phyloP scores from a whole-genome alignment of 2,797 vertebrate species.

The Danio albolineatus region DNA sequence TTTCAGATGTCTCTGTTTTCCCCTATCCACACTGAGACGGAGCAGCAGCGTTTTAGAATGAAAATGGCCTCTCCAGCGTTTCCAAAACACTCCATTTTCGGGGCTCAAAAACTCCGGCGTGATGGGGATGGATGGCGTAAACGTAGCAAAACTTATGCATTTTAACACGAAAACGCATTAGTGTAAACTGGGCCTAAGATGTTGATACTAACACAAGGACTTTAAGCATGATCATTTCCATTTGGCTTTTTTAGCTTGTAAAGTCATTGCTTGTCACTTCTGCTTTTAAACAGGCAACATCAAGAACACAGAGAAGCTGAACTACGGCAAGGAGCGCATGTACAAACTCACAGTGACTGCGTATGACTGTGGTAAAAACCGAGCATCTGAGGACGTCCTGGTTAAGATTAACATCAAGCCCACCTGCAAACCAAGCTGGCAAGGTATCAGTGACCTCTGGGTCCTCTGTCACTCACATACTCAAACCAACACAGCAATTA shows the following conservation, averaged over 20 bases:
- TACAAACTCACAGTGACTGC: slow-evolving; percentile 96
- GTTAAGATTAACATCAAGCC: slow-evolving; percentile 96
- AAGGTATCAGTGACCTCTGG: slow-evolving; percentile 79
- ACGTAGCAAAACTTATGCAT: too few relatives aligned
- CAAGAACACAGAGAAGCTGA: slow-evolving; percentile 95
- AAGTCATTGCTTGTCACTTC: neutral
- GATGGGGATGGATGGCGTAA: too few relatives aligned
- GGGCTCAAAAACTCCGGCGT: too few relatives aligned
- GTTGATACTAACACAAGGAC: too few relatives aligned
- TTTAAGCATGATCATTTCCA: slow-evolving; percentile 11
- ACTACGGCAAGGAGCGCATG: slow-evolving; percentile 90
- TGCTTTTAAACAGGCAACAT: slow-evolving; percentile 84
- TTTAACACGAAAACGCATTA: too few relatives aligned
- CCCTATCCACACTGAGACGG: too few relatives aligned
- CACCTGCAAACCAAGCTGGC: slow-evolving; percentile 95
- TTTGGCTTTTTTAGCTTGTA: slow-evolving; percentile 1
- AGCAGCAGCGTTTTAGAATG: too few relatives aligned
- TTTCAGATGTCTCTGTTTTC: too few relatives aligned
- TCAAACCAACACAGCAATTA: slow-evolving; percentile 1
- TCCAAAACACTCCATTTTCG: too few relatives aligned
- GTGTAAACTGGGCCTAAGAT: too few relatives aligned
- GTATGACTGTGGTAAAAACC: slow-evolving; percentile 97
- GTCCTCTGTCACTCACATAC: neutral
- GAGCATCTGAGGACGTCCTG: slow-evolving; percentile 91
- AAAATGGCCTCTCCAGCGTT: too few relatives aligned